Percentiles rank a stretch among this genome's conserved stretches.
Evolutionary conservation across 2,888 invertebrate genomes (phyloP).

Genomic region (Abrostola triplasia): DNA sequence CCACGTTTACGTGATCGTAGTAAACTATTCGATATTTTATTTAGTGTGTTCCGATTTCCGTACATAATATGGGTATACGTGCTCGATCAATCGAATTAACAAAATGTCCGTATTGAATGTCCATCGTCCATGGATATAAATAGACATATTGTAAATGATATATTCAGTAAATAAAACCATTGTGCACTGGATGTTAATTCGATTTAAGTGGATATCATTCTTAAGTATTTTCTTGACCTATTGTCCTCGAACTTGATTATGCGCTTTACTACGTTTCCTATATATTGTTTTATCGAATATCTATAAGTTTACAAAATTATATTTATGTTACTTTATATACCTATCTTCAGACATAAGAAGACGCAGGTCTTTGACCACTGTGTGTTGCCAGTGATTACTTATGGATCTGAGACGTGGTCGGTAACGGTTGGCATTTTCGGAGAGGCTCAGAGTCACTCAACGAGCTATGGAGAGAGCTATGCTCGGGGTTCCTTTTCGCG

Average conservation of each 20-base stretch:
- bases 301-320: too few species aligned
- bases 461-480: too few species aligned
- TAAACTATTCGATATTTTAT: too few species aligned
- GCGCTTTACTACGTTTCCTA: not conserved
- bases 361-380: too few species aligned
- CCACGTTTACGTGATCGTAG: too few species aligned
- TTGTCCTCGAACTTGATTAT: conserved; percentile 5
- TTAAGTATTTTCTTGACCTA: conserved; percentile 9
- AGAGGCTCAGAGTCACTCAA: too few species aligned
- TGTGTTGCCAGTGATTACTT: too few species aligned
- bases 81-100: not conserved
- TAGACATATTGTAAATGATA: not conserved
- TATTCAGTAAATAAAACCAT: conserved; percentile 1
- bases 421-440: too few species aligned
- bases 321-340: too few species aligned
- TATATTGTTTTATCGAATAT: not conserved
- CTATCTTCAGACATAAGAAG: not conserved
- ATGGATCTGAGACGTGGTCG: too few species aligned
- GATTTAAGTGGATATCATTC: conserved; percentile 24
- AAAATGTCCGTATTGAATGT: not conserved
- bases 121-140: not conserved
- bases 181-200: conserved; percentile 12
- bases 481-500: too few species aligned
- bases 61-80: not conserved
- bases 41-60: too few species aligned